Percentiles rank a stretch among this genome's conserved stretches.
phyloP scores from a whole-genome alignment of 2,888 invertebrate genomes.

The Heliconius charithonia region DNA sequence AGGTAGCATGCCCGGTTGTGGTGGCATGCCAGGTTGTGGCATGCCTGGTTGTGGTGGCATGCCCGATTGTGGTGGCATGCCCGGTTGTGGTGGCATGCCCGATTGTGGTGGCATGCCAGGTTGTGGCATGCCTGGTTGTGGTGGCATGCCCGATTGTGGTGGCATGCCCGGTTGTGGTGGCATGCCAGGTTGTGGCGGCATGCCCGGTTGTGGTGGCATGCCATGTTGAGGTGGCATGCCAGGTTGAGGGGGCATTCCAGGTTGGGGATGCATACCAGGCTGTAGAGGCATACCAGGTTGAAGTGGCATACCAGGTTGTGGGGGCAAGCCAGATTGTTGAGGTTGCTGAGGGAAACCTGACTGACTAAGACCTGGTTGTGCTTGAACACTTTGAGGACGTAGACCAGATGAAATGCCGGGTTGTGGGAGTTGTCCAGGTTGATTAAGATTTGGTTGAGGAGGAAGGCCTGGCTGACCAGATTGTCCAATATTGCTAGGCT shows the following conservation, averaged over 20 bases:
- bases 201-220: constrained; percentile 48
- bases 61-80: too few species aligned
- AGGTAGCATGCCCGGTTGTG: too few species aligned
- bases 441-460: constrained; percentile 58
- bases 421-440: constrained; percentile 45
- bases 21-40: too few species aligned
- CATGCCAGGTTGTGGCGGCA: constrained; percentile 47
- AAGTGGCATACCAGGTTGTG: constrained; percentile 52
- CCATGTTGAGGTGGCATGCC: constrained; percentile 55
- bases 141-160: constrained; percentile 60
- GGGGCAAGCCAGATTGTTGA: constrained; percentile 47
- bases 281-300: constrained; percentile 55
- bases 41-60: too few species aligned
- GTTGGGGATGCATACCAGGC: constrained; percentile 48
- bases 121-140: constrained; percentile 50
- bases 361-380: constrained; percentile 50
- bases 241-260: constrained; percentile 50
- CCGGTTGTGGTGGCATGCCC: constrained; percentile 44
- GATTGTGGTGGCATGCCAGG: constrained; percentile 50
- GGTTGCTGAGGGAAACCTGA: constrained; percentile 51
- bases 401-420: constrained; percentile 30
- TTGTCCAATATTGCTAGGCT: constrained; percentile 40
- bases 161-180: constrained; percentile 52
- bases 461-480: constrained; percentile 40
- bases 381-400: constrained; percentile 51